Conservation (phyloP, 2,113 vertebrate species). For the Amazona guildingii region DNA sequence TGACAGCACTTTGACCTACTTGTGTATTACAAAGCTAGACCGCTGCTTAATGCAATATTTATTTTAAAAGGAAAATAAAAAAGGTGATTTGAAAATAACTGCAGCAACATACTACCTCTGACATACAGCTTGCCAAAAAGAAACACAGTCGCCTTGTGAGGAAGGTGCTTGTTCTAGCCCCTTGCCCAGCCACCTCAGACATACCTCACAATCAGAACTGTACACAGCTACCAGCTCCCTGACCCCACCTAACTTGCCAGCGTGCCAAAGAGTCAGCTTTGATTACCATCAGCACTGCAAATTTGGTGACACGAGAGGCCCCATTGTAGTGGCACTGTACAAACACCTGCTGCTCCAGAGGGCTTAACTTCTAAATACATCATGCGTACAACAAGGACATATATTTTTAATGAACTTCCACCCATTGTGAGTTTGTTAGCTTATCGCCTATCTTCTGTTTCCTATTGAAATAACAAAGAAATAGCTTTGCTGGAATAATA, state of each 20-base stretch:
- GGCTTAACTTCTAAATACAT: not conserved
- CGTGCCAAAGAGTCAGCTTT: not conserved
- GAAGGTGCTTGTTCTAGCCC: not conserved
- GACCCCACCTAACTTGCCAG: not conserved
- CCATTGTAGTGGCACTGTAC: not conserved
- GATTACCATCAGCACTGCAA: not conserved
- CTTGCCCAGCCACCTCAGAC: not conserved
- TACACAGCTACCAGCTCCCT: not conserved
- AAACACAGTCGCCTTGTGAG: not conserved
- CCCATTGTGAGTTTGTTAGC: constrained; percentile 41
- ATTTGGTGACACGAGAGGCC: not conserved
- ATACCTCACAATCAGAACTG: not conserved
- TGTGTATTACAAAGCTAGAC: not conserved
- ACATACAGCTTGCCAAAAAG: constrained; percentile 16
- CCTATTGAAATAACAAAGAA: constrained; percentile 55
- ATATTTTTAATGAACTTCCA: constrained; percentile 59
- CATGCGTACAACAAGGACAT: constrained; percentile 12
- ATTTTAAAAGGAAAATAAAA: not conserved
- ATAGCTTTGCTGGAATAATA: constrained; percentile 27
- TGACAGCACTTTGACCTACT: not conserved
- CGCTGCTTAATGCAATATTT: not conserved
- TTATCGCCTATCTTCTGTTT: constrained; percentile 41
- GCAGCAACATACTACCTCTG: constrained; percentile 58
- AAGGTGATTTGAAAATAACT: not conserved
- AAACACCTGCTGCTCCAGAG: constrained; percentile 31